Evolutionary conservation across 2,888 invertebrate genomes (phyloP), one percentile per base, ranked within the genome.

Genomic region (Drosophila rubida): DNA sequence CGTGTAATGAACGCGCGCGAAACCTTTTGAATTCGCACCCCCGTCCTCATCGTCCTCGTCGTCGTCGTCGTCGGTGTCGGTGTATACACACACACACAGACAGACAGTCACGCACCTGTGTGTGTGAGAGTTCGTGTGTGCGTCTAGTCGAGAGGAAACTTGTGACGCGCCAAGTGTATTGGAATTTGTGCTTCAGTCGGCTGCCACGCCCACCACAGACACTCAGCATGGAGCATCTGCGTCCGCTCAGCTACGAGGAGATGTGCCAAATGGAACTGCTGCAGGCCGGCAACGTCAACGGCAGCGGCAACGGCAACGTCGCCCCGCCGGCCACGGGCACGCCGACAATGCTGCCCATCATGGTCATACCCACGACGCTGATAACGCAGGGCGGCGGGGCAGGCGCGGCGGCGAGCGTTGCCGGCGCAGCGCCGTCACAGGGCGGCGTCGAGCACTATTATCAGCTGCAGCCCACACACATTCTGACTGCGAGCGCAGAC

Each of bases 261-360:
- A 78, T 91, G 80, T 91, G 90, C 74, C 91, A 91, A 87, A 89
- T 91, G 85, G 91, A 91, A 67, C 61, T 91, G 80, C 61, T 91
- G 64, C 90, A 90, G 69, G 58, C 74, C 1, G 69, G 62, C 51
- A 23, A 5, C 23, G 23, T 23, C 23, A 5, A 5, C 23, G 23
- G 23, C 23, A 5, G 23, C 23, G 23, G 4, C 23, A 23, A 23
- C 25, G 53, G 68, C 39, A 55, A 39, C 23, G 60, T 53, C 45
- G 64, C 51, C 5, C 46, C 62, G 44, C 58, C 78, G 41, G 62
- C 75, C 35, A 51, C 83, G 6, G 61, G 75, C 13, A 78, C 87
- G 30, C 67, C 89, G 35, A 80, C 91, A 37, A 90, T 91, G 90
- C 66, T 91, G 73, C 91, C 91, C 53, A 90, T 91, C 39, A 91